These are phyloP conservation scores for Karalla daura DNA, from an alignment of 2,797 vertebrate genomes.

Conservation along the genomic window DNA sequence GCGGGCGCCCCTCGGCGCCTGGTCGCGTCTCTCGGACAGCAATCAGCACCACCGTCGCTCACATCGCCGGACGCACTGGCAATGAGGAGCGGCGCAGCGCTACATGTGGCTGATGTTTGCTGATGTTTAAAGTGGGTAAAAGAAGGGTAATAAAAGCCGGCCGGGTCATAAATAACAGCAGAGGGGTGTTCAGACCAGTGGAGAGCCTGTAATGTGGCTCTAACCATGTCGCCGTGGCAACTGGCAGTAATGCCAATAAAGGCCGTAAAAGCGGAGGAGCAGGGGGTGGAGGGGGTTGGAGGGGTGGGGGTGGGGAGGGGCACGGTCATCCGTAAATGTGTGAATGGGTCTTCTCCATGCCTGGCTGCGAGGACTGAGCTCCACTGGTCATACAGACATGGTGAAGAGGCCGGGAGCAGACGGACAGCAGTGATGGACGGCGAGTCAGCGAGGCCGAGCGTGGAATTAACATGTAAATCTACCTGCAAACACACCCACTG, in stretches of 20 bases:
- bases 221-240: slow-evolving; percentile 52
- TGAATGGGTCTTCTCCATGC: slow-evolving; percentile 39
- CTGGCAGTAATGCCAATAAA: slow-evolving; percentile 58
- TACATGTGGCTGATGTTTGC: not conserved
- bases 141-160: slow-evolving; percentile 13
- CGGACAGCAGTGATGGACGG: not conserved
- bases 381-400: slow-evolving; percentile 15
- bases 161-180: slow-evolving; percentile 57
- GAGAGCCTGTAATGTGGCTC: slow-evolving; percentile 29
- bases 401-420: slow-evolving; percentile 25
- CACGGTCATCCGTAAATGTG: slow-evolving; percentile 36
- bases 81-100: slow-evolving; percentile 38
- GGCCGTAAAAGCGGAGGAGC: slow-evolving; percentile 16
- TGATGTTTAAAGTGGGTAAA: slow-evolving; percentile 24
- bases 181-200: slow-evolving; percentile 19
- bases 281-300: no score
- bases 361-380: slow-evolving; percentile 31
- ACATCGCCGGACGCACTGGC: slow-evolving; percentile 2
- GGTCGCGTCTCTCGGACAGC: slow-evolving; percentile 16
- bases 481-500: not conserved
- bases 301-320: no score
- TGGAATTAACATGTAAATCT: not conserved
- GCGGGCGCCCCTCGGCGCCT: slow-evolving; percentile 23
- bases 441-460: slow-evolving; percentile 23
- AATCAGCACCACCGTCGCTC: slow-evolving; percentile 36